Base-by-base conservation (phyloP, 2,113 vertebrate species). In the Cavia aperea region DNA sequence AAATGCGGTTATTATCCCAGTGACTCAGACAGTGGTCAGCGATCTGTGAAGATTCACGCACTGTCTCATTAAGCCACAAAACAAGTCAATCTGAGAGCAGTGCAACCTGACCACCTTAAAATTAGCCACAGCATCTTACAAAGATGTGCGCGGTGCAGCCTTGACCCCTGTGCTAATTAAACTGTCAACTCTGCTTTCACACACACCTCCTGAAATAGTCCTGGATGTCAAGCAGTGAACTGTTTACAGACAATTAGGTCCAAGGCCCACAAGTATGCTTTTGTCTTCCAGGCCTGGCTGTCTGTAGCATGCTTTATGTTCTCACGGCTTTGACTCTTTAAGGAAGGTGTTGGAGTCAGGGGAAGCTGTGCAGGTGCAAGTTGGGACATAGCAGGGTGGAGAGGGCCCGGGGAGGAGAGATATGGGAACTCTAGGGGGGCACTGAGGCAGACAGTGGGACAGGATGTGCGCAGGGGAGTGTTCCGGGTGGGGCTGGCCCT, bases 121-220 rank as follows among this genome's bases (percentile, higher is more conserved):
- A 75, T 91, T 92, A 94, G 39, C 31, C 91, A 43, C 33, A 72
- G 29, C 23, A 73, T 63, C 54, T 91, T 87, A 77, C 79, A 94
- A 90, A 94, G 94, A 81, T 94, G 73, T 68, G n/a, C 84, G 39
- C 85, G 66, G 26, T 87, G 87, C 46, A 92, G 89, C 62, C 89
- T 0, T 91, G 63, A 73, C 89, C 92, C 92, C 89, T 94, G 85
- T 92, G 86, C 82, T 96, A 96, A 97, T 96, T 96, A 96, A 96
- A 75, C 78, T 92, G 87, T 90, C 46, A 23, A 87, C 70, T 86
- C 66, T 81, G 91, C 51, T 92, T 83, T 33, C 16, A 31, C n/a
- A 65, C 39, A 75, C 46, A 79, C 56, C 66, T 95, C 51, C 58
- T 94, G 93, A 96, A 95, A n/a, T 60, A 93, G 89, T 72, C 81